Percentiles rank a stretch among this genome's conserved stretches.
phyloP scores from a whole-genome alignment of 2,888 invertebrate species.

The Caenorhabditis sp. region DNA sequence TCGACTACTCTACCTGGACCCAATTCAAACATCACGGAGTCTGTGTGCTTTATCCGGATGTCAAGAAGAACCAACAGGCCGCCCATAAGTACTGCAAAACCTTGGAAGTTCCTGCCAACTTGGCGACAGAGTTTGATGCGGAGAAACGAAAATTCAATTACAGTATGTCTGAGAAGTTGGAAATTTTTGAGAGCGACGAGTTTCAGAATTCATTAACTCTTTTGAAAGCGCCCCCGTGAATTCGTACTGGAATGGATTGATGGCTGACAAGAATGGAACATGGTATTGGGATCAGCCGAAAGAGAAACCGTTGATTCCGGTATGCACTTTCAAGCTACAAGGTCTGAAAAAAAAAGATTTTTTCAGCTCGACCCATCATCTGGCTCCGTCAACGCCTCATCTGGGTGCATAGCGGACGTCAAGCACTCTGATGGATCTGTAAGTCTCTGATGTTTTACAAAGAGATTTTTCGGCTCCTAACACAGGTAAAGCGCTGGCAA shows the following conservation, averaged over 20 bases:
- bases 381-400: constrained; percentile 1
- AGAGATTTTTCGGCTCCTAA: too few species aligned
- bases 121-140: constrained; percentile 7
- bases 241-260: constrained; percentile 20
- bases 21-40: constrained; percentile 12
- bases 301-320: constrained; percentile 15
- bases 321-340: background rate
- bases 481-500: too few species aligned
- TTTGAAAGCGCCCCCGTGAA: background rate
- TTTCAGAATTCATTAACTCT: constrained; percentile 27
- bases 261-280: background rate
- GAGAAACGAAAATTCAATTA: constrained; percentile 11
- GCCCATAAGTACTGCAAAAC: background rate
- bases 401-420: constrained; percentile 26
- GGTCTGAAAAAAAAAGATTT: background rate
- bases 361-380: constrained; percentile 35
- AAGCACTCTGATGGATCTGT: constrained; percentile 28
- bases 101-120: background rate
- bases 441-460: background rate
- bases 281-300: constrained; percentile 39
- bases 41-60: background rate
- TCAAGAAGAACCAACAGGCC: background rate
- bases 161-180: background rate
- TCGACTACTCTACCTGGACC: background rate
- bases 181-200: too few species aligned